Percentiles rank a stretch among this genome's conserved stretches.
Conservation (phyloP, 2,797 vertebrate genomes). For the Chrosomus eos region DNA sequence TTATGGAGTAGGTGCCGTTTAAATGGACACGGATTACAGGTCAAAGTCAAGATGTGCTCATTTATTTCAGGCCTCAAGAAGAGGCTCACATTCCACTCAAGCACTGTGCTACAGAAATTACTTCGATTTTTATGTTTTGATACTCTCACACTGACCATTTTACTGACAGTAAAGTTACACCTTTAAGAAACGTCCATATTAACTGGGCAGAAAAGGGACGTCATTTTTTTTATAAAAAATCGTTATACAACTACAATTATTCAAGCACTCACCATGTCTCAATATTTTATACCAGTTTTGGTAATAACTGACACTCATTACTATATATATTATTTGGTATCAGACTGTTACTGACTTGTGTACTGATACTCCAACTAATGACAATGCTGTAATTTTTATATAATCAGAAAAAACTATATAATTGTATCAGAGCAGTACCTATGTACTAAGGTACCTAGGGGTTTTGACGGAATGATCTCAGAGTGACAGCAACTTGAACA, state of each 20-base stretch:
- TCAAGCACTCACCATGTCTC: neutral
- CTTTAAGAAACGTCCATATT: neutral
- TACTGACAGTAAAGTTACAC: neutral
- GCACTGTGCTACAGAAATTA: neutral
- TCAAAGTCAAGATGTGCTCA: neutral
- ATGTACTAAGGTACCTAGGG: neutral
- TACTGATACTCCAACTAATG: neutral
- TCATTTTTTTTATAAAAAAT: neutral
- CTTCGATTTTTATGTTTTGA: neutral
- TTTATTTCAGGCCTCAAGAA: conserved; percentile 19
- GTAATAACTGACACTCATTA: neutral
- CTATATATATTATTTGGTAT: neutral
- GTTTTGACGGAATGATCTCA: neutral
- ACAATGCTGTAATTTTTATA: neutral
- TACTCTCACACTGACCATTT: neutral
- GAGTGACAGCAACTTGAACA: neutral
- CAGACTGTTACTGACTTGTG: neutral
- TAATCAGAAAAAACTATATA: neutral
- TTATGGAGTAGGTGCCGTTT: conserved; percentile 29
- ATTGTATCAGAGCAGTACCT: neutral
- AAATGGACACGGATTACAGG: conserved; percentile 33
- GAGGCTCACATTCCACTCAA: neutral
- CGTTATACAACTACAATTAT: neutral
- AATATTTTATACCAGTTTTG: neutral
- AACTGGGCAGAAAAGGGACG: neutral